phyloP scores from a whole-genome alignment of 1,140 invertebrate genomes.

The Hycleus cichorii region DNA sequence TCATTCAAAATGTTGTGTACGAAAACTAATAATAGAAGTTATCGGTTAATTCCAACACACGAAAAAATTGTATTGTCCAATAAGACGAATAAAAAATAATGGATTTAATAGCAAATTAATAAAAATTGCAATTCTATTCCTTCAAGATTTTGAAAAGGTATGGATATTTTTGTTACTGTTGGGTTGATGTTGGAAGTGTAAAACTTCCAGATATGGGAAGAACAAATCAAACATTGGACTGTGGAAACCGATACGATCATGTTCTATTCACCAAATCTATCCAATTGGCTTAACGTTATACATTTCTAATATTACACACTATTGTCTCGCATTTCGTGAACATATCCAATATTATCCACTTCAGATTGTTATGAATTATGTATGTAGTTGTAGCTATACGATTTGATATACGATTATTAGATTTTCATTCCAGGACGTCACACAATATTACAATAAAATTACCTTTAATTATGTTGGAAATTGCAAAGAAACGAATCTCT shows the following conservation, averaged over 20 bases:
- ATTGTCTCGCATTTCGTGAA: slow-evolving; percentile 13
- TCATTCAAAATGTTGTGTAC: no score
- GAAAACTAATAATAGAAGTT: no score
- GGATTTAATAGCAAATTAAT: no score
- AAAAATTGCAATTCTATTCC: no score
- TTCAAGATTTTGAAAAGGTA: no score
- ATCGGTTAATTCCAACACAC: no score
- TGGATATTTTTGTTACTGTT: no score
- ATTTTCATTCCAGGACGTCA: slow-evolving; percentile 1
- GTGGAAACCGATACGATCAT: neutral
- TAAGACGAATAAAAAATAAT: no score
- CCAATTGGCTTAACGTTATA: slow-evolving; percentile 11
- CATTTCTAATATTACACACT: slow-evolving; percentile 14
- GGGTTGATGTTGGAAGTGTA: no score
- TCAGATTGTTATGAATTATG: slow-evolving; percentile 11
- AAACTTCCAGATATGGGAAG: no score
- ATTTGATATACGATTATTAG: slow-evolving; percentile 5
- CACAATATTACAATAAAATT: neutral
- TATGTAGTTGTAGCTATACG: neutral
- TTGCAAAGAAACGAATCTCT: neutral
- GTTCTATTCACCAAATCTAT: neutral
- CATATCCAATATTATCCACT: slow-evolving; percentile 10
- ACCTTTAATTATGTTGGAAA: neutral
- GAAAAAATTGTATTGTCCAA: no score
- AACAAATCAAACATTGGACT: no score